Conservation (phyloP, 2,113 vertebrate genomes). For the Rhinolophus sinicus region DNA sequence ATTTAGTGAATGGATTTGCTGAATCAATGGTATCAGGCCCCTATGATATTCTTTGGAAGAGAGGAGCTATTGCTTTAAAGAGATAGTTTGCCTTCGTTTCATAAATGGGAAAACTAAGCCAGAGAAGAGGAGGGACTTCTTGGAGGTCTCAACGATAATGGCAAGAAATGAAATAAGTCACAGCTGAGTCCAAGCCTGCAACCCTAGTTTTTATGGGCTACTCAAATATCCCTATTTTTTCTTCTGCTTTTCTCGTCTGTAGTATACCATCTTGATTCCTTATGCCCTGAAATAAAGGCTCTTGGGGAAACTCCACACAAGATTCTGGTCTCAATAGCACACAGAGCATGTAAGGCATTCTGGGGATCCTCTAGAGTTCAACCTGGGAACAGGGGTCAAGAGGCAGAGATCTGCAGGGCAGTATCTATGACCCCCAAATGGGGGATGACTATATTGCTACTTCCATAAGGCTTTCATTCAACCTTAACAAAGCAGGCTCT, state of each 20-base stretch:
- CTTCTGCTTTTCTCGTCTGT: background rate
- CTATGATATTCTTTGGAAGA: conserved; percentile 12
- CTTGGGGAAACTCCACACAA: background rate
- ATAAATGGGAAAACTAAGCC: conserved; percentile 38
- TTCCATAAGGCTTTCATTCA: conserved; percentile 29
- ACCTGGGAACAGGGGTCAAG: conserved; percentile 9
- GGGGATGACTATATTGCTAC: background rate
- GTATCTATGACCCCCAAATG: background rate
- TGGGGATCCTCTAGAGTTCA: conserved; percentile 23
- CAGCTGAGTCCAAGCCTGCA: background rate
- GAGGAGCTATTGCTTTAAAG: conserved; percentile 32
- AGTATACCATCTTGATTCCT: background rate
- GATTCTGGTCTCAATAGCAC: conserved; percentile 40
- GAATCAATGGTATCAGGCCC: background rate
- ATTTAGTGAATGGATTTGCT: conserved; percentile 35
- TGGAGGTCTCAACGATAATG: conserved; percentile 50
- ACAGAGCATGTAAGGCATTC: background rate
- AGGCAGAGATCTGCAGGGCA: background rate
- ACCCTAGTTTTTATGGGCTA: background rate
- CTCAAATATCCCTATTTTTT: background rate
- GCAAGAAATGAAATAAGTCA: conserved; percentile 21
- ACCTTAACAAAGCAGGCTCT: conserved; percentile 16
- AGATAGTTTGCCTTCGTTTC: background rate
- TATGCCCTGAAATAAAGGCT: background rate
- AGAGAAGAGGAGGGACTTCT: conserved; percentile 28